Percentiles rank a stretch among this genome's conserved stretches.
Conservation (phyloP, 2,797 vertebrate species). For the Oryzias dopingdopingensis region DNA sequence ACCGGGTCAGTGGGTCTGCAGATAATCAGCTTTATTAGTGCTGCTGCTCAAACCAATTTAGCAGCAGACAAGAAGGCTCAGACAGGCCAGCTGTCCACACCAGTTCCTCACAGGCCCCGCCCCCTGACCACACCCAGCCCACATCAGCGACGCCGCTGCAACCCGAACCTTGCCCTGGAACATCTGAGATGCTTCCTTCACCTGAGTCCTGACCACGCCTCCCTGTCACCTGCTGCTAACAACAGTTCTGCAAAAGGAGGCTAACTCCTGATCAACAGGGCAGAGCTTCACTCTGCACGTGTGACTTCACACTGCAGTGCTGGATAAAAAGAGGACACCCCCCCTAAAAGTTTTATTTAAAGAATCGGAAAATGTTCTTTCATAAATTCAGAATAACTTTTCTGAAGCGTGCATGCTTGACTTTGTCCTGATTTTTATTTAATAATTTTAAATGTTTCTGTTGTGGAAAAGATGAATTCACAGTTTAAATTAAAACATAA, state of each 20-base stretch:
- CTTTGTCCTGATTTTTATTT: too few relatives aligned
- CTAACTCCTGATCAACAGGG: slow-evolving; percentile 79
- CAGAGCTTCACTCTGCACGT: slow-evolving; percentile 39
- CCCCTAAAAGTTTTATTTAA: too few relatives aligned
- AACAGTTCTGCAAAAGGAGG: slow-evolving; percentile 72
- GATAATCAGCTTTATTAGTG: slow-evolving; percentile 96
- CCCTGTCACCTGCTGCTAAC: slow-evolving; percentile 36
- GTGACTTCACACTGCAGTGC: slow-evolving; percentile 64
- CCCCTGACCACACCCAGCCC: slow-evolving; percentile 41
- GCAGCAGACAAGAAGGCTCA: slow-evolving; percentile 91
- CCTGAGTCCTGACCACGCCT: slow-evolving; percentile 42
- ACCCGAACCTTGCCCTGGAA: slow-evolving; percentile 30
- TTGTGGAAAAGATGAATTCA: too few relatives aligned
- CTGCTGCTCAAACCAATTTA: slow-evolving; percentile 91
- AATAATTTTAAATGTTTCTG: too few relatives aligned
- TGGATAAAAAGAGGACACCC: too few relatives aligned
- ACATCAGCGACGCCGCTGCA: slow-evolving; percentile 24
- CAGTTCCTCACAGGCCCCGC: slow-evolving; percentile 57
- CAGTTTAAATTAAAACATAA: too few relatives aligned
- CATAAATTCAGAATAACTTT: too few relatives aligned
- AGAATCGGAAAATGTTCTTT: too few relatives aligned
- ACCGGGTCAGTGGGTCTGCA: slow-evolving; percentile 85
- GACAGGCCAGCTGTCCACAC: slow-evolving; percentile 93
- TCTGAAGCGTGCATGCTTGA: too few relatives aligned
- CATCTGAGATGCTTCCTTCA: slow-evolving; percentile 30